These are phyloP conservation scores for Lagorchestes hirsutus DNA, from an alignment of 2,797 vertebrate species.

Conservation along the genomic window DNA sequence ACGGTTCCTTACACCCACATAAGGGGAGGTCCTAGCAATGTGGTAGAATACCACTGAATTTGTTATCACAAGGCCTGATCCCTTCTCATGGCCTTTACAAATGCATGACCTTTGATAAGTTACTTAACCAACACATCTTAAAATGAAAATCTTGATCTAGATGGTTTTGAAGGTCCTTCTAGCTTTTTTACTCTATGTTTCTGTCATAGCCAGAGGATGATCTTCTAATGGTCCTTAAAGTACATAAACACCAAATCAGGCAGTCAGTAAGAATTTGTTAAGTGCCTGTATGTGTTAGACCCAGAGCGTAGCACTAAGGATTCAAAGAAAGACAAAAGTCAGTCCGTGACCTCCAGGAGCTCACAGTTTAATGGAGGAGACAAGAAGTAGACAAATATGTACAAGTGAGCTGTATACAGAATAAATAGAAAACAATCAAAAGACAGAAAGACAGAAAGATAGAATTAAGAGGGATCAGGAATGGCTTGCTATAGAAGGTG, in stretches of 20 bases:
- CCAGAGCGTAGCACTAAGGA: neutral
- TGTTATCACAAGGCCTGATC: too few species aligned
- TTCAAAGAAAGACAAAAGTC: neutral
- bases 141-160: neutral
- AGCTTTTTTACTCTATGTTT: neutral
- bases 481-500: neutral
- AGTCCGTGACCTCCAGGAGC: neutral
- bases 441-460: neutral
- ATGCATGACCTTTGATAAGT: neutral
- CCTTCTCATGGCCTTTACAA: neutral
- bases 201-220: too few species aligned
- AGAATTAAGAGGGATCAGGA: neutral
- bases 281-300: neutral
- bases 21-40: too few species aligned
- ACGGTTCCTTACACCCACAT: neutral
- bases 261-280: too few species aligned
- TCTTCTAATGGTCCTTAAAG: too few species aligned
- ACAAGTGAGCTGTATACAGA: neutral
- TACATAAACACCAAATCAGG: too few species aligned
- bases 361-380: neutral
- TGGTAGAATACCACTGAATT: neutral
- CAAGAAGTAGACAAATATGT: neutral
- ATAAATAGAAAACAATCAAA: neutral
- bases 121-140: neutral
- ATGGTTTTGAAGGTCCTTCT: neutral